A percentile compares a stretch with the other conserved stretches of the same genome.
These are phyloP conservation scores for Perizoma flavofasciatum DNA, from an alignment of 2,888 invertebrate genomes.

Conservation along the genomic window DNA sequence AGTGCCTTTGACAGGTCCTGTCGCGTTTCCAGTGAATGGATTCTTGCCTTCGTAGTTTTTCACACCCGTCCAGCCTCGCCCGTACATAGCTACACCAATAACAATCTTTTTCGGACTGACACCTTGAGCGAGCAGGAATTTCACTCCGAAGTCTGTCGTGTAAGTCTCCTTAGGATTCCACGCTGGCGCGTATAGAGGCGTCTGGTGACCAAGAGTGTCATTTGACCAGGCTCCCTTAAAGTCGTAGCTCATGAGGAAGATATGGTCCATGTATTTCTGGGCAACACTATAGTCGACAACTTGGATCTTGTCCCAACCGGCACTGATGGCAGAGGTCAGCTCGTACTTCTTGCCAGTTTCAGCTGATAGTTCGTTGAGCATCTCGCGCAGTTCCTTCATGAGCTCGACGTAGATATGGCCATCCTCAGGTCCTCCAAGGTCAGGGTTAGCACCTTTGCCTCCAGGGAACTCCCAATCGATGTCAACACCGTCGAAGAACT, in stretches of 20 bases:
- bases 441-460: slow-evolving; percentile 77
- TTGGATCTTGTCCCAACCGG: slow-evolving; percentile 80
- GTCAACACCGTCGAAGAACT: slow-evolving; percentile 79
- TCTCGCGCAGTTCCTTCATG: slow-evolving; percentile 74
- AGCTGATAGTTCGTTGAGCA: slow-evolving; percentile 70
- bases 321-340: slow-evolving; percentile 77
- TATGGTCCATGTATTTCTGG: slow-evolving; percentile 79
- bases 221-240: slow-evolving; percentile 81
- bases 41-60: slow-evolving; percentile 63
- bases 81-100: slow-evolving; percentile 79
- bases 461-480: slow-evolving; percentile 82
- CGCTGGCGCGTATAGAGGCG: slow-evolving; percentile 69
- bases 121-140: slow-evolving; percentile 73
- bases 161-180: slow-evolving; percentile 77
- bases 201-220: slow-evolving; percentile 74
- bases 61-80: slow-evolving; percentile 78
- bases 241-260: slow-evolving; percentile 79
- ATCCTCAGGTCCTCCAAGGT: slow-evolving; percentile 72
- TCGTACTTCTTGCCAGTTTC: slow-evolving; percentile 76
- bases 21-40: slow-evolving; percentile 75
- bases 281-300: slow-evolving; percentile 75
- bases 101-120: slow-evolving; percentile 75
- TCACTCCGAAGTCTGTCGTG: slow-evolving; percentile 78
- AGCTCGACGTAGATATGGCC: slow-evolving; percentile 68
- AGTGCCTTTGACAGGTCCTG: slow-evolving; percentile 74